These are phyloP conservation scores for Dolomedes plantarius DNA, from an alignment of 2,888 invertebrate genomes.

Conservation along the genomic window DNA sequence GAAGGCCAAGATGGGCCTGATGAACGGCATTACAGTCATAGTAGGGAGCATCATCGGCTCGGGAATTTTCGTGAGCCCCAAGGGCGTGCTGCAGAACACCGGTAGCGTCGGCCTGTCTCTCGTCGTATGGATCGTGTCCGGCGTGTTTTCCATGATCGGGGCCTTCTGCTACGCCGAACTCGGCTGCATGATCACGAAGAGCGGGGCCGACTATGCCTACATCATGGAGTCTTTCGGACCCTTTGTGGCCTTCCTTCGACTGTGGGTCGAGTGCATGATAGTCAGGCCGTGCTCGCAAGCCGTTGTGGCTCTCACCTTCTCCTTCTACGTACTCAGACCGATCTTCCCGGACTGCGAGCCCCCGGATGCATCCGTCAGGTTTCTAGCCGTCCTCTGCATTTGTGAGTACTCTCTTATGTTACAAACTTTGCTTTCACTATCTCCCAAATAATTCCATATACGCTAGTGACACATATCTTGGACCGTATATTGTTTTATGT, in stretches of 20 bases:
- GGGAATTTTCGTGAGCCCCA: constrained; percentile 96
- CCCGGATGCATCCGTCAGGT: constrained; percentile 88
- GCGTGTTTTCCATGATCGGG: constrained; percentile 96
- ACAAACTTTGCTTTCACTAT: too few species aligned
- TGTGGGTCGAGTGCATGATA: constrained; percentile 99
- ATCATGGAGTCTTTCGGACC: constrained; percentile 99
- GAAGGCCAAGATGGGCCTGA: constrained; percentile 94
- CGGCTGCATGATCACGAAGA: constrained; percentile 94
- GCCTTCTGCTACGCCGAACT: constrained; percentile 99
- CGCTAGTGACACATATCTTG: too few species aligned
- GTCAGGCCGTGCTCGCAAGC: constrained; percentile 97
- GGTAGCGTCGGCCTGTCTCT: constrained; percentile 95
- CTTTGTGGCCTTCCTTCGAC: constrained; percentile 94
- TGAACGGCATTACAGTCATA: constrained; percentile 96
- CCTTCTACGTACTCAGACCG: constrained; percentile 95
- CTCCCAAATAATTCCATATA: too few species aligned
- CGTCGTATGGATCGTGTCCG: constrained; percentile 94
- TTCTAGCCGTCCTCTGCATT: constrained; percentile 95
- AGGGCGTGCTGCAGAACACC: constrained; percentile 91
- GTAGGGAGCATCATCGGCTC: constrained; percentile 98
- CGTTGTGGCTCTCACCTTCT: constrained; percentile 97
- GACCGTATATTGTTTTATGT: too few species aligned
- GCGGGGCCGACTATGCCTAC: constrained; percentile 98
- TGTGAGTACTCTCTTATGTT: constrained; percentile 84
- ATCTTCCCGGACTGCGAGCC: constrained; percentile 96